phyloP scores from a whole-genome alignment of 1,140 invertebrate genomes.

The Platorchestia sp. region DNA sequence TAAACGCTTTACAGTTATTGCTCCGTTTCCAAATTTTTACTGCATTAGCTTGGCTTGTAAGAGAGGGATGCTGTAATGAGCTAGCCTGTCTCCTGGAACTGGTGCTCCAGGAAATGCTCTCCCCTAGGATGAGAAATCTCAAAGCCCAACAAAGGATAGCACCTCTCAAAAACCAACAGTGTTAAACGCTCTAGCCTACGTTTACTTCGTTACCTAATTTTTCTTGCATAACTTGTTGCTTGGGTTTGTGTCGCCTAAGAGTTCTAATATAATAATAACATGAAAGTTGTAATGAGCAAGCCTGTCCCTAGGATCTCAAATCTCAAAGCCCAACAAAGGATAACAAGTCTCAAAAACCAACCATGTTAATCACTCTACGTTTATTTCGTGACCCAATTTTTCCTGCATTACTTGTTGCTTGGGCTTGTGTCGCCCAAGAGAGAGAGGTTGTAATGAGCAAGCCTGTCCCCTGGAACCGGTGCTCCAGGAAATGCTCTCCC shows the following conservation, averaged over 20 bases:
- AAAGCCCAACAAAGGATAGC: background rate
- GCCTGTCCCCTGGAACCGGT: slow-evolving; percentile 32
- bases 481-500: slow-evolving; percentile 28
- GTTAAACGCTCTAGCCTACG: background rate
- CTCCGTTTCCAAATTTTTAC: too few relatives aligned
- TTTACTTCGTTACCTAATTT: background rate
- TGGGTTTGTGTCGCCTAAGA: background rate
- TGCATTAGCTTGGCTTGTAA: background rate
- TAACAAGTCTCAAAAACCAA: background rate
- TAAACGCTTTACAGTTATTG: too few relatives aligned
- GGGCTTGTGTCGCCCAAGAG: background rate
- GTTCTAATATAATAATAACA: too few relatives aligned
- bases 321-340: too few relatives aligned
- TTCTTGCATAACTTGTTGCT: background rate
- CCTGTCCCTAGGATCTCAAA: slow-evolving; percentile 13
- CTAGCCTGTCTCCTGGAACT: background rate
- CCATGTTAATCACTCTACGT: background rate
- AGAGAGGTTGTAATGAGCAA: background rate
- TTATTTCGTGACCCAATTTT: background rate
- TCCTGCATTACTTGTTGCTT: background rate
- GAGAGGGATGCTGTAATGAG: background rate
- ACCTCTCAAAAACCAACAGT: background rate
- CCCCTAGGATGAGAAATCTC: too few relatives aligned
- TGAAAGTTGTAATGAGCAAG: background rate
- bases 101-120: slow-evolving; percentile 33